Conservation (phyloP, 2,797 vertebrate species). For the Bovichtus diacanthus region DNA sequence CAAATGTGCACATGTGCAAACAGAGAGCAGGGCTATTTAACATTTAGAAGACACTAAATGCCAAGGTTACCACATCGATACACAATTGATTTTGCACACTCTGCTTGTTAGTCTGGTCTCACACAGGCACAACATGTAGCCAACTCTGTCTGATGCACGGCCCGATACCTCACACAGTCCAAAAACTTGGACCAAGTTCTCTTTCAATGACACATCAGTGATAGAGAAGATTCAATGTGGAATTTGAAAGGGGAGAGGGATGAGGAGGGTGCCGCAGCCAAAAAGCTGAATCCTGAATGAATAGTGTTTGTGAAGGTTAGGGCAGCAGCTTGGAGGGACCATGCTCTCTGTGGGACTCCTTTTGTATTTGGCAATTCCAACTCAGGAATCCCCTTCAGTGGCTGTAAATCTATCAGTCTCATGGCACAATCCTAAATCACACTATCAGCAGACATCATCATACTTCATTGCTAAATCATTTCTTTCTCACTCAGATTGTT, state of each 20-base stretch:
- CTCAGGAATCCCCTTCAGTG: background rate
- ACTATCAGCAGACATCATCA: constrained; percentile 20
- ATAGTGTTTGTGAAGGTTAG: constrained; percentile 13
- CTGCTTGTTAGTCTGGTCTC: constrained; percentile 38
- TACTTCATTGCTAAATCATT: constrained; percentile 11
- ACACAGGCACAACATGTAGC: background rate
- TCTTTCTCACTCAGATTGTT: background rate
- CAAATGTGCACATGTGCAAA: constrained; percentile 14
- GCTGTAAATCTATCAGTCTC: background rate
- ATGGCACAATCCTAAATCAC: background rate
- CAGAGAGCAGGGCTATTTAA: constrained; percentile 38
- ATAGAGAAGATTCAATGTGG: background rate
- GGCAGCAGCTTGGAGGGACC: background rate
- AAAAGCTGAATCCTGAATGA: background rate
- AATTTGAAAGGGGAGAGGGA: background rate
- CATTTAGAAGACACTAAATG: constrained; percentile 65
- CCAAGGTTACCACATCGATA: constrained; percentile 60
- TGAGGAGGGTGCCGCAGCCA: background rate
- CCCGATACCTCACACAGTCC: background rate
- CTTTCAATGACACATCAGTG: background rate
- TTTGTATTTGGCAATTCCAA: background rate
- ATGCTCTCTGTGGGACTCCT: background rate
- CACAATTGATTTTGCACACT: constrained; percentile 49
- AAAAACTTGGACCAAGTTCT: constrained; percentile 6
- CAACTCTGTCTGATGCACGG: constrained; percentile 1